Percentiles rank a stretch among this genome's conserved stretches.
Evolutionary conservation across 2,113 vertebrate species (phyloP).

Genomic region (Pangasianodon gigas): DNA sequence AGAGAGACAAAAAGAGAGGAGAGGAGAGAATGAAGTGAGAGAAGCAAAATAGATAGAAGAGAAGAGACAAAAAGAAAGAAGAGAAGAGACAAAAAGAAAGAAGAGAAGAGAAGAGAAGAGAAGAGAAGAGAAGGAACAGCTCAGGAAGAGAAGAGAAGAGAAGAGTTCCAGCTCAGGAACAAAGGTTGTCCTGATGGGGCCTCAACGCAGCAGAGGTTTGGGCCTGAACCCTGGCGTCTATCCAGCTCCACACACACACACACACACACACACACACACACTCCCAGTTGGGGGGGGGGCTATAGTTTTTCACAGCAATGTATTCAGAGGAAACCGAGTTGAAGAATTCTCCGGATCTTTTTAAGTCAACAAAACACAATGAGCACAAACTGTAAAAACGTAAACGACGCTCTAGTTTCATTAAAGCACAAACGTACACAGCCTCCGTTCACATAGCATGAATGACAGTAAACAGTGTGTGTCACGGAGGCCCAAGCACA

Average conservation of each 20-base stretch:
- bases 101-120: neutral
- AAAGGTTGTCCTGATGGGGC: constrained; percentile 45
- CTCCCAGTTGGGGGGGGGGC: neutral
- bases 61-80: neutral
- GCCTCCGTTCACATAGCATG: neutral
- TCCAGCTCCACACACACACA: constrained; percentile 35
- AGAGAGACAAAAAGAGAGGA: neutral
- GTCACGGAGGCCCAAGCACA: neutral
- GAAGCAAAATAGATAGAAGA: neutral
- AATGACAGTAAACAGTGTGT: neutral
- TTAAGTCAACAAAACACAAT: neutral
- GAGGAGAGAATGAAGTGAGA: neutral
- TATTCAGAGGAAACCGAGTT: neutral
- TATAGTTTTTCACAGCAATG: neutral
- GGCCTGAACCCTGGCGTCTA: constrained; percentile 41
- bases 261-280: constrained; percentile 27
- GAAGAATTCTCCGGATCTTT: constrained; percentile 11
- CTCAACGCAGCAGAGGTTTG: constrained; percentile 41
- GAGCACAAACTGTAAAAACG: neutral
- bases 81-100: neutral
- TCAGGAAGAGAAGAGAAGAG: neutral
- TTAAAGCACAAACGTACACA: neutral
- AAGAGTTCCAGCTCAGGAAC: constrained; percentile 32
- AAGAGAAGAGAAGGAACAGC: neutral
- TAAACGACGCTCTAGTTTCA: neutral